phyloP scores from a whole-genome alignment of 2,888 invertebrate species.

The Lissonota sp. region DNA sequence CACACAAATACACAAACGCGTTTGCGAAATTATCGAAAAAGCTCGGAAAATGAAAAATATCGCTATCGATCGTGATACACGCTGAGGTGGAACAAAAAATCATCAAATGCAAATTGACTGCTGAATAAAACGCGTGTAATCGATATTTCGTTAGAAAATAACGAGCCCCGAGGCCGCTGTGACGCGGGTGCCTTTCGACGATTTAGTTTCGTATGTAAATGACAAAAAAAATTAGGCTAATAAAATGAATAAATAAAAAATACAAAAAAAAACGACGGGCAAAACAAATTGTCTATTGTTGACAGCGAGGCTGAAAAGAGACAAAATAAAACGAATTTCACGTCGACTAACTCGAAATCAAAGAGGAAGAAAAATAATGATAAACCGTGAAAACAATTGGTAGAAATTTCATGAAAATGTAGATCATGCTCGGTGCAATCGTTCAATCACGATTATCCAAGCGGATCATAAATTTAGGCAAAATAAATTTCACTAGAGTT shows the following conservation, averaged over 20 bases:
- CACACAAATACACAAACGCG: no score
- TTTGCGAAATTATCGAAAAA: not conserved
- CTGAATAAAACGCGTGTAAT: conserved; percentile 34
- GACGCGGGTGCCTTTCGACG: conserved; percentile 68
- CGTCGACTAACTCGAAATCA: conserved; percentile 9
- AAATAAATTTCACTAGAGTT: conserved; percentile 44
- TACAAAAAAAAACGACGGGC: not conserved
- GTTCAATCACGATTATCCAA: conserved; percentile 37
- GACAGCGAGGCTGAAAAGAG: conserved; percentile 9
- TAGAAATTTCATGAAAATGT: conserved; percentile 26
- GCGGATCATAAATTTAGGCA: conserved; percentile 44
- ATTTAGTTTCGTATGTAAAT: conserved; percentile 56
- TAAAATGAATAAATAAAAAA: conserved; percentile 11
- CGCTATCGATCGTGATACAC: not conserved
- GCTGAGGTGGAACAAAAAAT: not conserved
- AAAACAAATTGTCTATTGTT: not conserved
- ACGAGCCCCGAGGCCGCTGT: conserved; percentile 61
- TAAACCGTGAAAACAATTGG: conserved; percentile 3
- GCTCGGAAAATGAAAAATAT: not conserved
- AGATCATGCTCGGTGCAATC: conserved; percentile 21
- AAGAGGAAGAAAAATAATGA: conserved; percentile 8
- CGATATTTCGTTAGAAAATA: conserved; percentile 52
- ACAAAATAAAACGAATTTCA: conserved; percentile 3
- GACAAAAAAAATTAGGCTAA: conserved; percentile 21
- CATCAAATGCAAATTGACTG: no score